Evolutionary conservation across 2,888 invertebrate species (phyloP).

Genomic region (Deilephila porcellus): DNA sequence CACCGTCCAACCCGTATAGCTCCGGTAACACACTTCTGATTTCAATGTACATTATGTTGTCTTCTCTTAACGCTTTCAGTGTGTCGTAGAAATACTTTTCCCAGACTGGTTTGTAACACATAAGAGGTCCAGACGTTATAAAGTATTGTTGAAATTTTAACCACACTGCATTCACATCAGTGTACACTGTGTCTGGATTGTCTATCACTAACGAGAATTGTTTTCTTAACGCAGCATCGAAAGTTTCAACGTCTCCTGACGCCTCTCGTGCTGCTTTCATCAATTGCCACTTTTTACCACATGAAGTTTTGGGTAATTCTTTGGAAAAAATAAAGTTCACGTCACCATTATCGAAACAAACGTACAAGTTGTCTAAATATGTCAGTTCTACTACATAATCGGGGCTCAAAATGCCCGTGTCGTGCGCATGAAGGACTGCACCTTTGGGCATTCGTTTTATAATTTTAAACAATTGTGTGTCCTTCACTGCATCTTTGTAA

Average conservation of each 20-base stretch:
- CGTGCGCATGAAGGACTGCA: slow-evolving; percentile 88
- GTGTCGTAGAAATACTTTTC: slow-evolving; percentile 87
- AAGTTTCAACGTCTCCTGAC: slow-evolving; percentile 73
- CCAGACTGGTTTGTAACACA: slow-evolving; percentile 87
- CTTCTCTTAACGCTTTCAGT: slow-evolving; percentile 86
- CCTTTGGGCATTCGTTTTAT: slow-evolving; percentile 91
- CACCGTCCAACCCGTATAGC: slow-evolving; percentile 88
- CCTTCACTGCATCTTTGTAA: slow-evolving; percentile 84
- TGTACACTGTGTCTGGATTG: slow-evolving; percentile 73
- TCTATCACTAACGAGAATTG: slow-evolving; percentile 83
- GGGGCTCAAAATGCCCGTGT: slow-evolving; percentile 85
- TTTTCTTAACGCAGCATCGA: slow-evolving; percentile 81
- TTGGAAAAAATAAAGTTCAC: slow-evolving; percentile 64
- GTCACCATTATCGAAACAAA: slow-evolving; percentile 68
- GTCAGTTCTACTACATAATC: slow-evolving; percentile 87
- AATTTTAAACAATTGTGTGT: slow-evolving; percentile 86
- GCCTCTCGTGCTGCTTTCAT: slow-evolving; percentile 77
- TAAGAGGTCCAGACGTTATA: slow-evolving; percentile 73
- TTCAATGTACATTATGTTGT: slow-evolving; percentile 89
- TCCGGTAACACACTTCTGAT: slow-evolving; percentile 86
- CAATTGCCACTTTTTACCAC: slow-evolving; percentile 75
- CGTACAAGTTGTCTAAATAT: slow-evolving; percentile 85
- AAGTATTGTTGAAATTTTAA: slow-evolving; percentile 84
- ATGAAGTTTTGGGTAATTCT: slow-evolving; percentile 50
- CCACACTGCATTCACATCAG: slow-evolving; percentile 86